A percentile compares a stretch with the other conserved stretches of the same genome.
Evolutionary conservation across 2,797 vertebrate species (phyloP).

Genomic region (Ciconia nigra): DNA sequence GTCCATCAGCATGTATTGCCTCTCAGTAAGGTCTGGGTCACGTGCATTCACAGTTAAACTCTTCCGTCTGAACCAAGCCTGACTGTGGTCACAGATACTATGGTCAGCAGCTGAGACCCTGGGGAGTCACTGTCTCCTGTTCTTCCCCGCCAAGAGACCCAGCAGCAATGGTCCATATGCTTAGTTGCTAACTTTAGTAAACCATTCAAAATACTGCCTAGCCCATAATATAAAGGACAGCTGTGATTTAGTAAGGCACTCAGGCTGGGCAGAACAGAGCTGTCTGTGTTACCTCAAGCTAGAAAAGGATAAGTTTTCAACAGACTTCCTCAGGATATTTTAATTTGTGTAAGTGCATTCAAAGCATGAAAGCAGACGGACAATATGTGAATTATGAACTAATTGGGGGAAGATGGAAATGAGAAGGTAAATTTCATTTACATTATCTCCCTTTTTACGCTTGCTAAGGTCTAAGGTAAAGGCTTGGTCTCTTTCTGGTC

Average conservation of each 20-base stretch:
- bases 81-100: not conserved
- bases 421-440: conserved; percentile 74
- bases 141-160: not conserved
- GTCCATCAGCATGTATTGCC: not conserved
- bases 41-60: not conserved
- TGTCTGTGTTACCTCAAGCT: conserved; percentile 45
- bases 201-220: not conserved
- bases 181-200: not conserved
- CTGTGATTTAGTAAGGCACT: conserved; percentile 25
- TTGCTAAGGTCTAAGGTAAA: conserved; percentile 74
- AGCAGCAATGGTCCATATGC: not conserved
- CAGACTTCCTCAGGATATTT: conserved; percentile 42
- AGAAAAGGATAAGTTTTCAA: conserved; percentile 54
- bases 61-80: not conserved
- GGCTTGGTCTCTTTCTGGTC: conserved; percentile 75
- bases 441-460: conserved; percentile 72
- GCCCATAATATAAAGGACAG: not conserved
- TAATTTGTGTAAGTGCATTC: conserved; percentile 61
- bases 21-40: not conserved
- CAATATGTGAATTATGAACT: conserved; percentile 70
- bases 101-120: not conserved
- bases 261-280: not conserved
- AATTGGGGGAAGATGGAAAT: conserved; percentile 65
- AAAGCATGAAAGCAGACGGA: conserved; percentile 59
- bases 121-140: not conserved